A percentile compares a stretch with the other conserved stretches of the same genome.
phyloP scores from a whole-genome alignment of 2,888 invertebrate genomes.

The Acleris literana region DNA sequence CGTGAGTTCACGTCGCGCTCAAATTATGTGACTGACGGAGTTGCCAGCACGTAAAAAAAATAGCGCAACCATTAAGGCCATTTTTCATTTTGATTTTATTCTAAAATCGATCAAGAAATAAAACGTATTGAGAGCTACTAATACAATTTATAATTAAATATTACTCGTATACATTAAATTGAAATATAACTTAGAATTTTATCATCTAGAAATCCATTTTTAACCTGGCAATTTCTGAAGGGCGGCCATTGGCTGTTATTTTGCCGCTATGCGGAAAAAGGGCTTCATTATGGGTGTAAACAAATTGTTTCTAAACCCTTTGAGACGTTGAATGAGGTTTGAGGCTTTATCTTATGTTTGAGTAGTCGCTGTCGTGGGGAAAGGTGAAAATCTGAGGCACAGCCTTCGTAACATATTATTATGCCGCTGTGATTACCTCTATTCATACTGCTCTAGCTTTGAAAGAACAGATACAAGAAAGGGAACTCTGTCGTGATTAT shows the following conservation, averaged over 20 bases:
- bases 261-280: constrained; percentile 69
- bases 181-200: background rate
- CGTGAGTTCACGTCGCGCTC: constrained; percentile 58
- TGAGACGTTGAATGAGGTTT: background rate
- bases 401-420: background rate
- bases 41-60: constrained; percentile 47
- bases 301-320: constrained; percentile 42
- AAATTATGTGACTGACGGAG: constrained; percentile 56
- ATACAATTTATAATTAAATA: background rate
- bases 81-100: constrained; percentile 1
- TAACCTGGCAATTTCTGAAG: constrained; percentile 53
- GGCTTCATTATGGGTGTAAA: constrained; percentile 23
- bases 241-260: constrained; percentile 58
- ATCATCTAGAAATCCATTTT: constrained; percentile 36
- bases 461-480: no score
- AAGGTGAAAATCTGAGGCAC: background rate
- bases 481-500: no score
- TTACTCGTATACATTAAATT: background rate
- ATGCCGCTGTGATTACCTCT: no score
- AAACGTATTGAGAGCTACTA: background rate
- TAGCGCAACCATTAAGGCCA: background rate
- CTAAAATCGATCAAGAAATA: constrained; percentile 6
- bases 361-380: background rate
- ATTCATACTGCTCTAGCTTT: no score
- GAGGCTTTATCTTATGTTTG: background rate